A percentile compares a stretch with the other conserved stretches of the same genome.
phyloP scores from a whole-genome alignment of 2,888 invertebrate species.

The Acronicta psi region DNA sequence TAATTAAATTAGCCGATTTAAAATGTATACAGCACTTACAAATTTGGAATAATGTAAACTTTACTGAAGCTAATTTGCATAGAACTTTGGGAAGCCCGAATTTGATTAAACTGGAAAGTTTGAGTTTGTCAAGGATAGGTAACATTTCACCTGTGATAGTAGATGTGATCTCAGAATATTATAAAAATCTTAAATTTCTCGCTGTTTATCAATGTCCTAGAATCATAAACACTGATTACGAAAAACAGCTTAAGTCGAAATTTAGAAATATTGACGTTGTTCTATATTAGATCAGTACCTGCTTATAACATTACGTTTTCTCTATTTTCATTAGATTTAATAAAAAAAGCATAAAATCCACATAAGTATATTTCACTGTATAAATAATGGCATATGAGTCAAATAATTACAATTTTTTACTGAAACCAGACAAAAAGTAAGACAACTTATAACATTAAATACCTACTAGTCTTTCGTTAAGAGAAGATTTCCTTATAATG shows the following conservation, averaged over 20 bases:
- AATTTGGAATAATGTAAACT: conserved; percentile 82
- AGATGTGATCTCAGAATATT: conserved; percentile 80
- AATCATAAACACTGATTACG: conserved; percentile 79
- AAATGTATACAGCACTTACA: conserved; percentile 73
- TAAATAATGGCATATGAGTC: conserved; percentile 64
- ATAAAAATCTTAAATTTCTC: conserved; percentile 79
- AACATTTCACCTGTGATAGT: conserved; percentile 80
- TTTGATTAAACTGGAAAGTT: conserved; percentile 71
- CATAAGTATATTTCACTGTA: conserved; percentile 60
- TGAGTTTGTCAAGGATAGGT: conserved; percentile 80
- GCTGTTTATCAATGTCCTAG: conserved; percentile 83
- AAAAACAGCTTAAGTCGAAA: conserved; percentile 80
- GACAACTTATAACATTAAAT: conserved; percentile 44
- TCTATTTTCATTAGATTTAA: background rate
- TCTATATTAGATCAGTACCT: conserved; percentile 70
- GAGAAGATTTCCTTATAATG: conserved; percentile 28
- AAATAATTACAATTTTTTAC: conserved; percentile 41
- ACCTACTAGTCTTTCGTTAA: conserved; percentile 49
- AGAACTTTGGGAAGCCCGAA: conserved; percentile 71
- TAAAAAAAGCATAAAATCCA: conserved; percentile 55
- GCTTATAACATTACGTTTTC: background rate
- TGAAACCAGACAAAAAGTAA: conserved; percentile 43
- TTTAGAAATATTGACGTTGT: conserved; percentile 83
- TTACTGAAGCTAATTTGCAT: conserved; percentile 74
- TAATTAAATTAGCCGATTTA: conserved; percentile 69